Base-by-base conservation (phyloP, 2,113 vertebrate species). In the Melanotaenia duboulayi region DNA sequence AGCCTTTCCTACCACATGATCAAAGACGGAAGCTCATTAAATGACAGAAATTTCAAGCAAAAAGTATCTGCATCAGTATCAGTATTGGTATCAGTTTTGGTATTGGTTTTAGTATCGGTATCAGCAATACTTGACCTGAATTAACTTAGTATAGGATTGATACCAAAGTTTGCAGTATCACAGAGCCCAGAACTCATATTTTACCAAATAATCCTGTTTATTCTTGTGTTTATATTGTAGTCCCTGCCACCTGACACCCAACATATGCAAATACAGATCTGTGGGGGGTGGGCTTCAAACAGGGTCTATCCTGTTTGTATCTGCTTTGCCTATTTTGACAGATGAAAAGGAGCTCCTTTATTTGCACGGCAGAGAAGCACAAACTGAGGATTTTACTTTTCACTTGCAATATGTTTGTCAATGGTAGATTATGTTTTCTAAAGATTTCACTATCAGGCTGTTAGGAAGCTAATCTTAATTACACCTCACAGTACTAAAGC, bases 181-280 rank as follows among this genome's bases (percentile, higher is more conserved):
- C n/a, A n/a, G n/a, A n/a, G n/a, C n/a, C n/a, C n/a, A n/a, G n/a
- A n/a, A n/a, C 54, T 80, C 42, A 61, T 28, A 79, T 80, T 74
- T 61, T 22, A 79, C 70, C 32, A 74, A 71, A 74, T 57, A 69
- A 68, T 74, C 50, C 22, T 35, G 40, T 84, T 86, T 84, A 75
- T 82, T 66, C 64, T 74, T 44, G 25, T 65, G 49, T 78, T 81
- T 79, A 71, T 75, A 44, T 59, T 61, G 46, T 48, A 57, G 37
- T 39, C 12, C 4, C 28, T 64, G 39, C 7, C 48, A 64, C 17
- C 71, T 25, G 40, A 59, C 40, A 71, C 32, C 65, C 55, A 55
- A 48, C 54, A 46, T 59, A 84, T 86, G 78, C 62, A 84, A 87
- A 87, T 84, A 7, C n/a, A 52, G 48, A 67, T 76, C 81, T 73